phyloP scores from a whole-genome alignment of 2,888 invertebrate species.

The Trisateles emortualis region DNA sequence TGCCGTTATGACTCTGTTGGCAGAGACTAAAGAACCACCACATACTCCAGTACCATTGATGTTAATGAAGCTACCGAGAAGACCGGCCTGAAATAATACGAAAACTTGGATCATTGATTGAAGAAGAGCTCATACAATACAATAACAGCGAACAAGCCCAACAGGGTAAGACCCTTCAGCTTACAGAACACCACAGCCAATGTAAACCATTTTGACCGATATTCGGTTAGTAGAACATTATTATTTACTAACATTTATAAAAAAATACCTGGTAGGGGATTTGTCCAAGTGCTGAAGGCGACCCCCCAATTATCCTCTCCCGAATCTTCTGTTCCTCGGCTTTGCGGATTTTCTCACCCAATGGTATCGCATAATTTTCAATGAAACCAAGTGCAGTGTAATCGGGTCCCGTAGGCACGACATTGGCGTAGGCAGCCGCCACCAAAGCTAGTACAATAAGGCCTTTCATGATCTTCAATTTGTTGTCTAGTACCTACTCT shows the following conservation, averaged over 20 bases:
- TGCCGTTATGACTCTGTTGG: slow-evolving; percentile 55
- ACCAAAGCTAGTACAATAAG: slow-evolving; percentile 6
- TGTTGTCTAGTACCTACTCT: background rate
- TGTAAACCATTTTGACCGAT: too few relatives aligned
- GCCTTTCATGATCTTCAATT: slow-evolving; percentile 4
- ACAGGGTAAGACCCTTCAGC: too few relatives aligned
- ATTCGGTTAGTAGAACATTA: too few relatives aligned
- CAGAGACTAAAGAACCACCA: slow-evolving; percentile 62
- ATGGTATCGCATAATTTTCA: slow-evolving; percentile 5
- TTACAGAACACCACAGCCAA: too few relatives aligned
- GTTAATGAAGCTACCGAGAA: slow-evolving; percentile 46
- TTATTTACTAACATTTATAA: too few relatives aligned
- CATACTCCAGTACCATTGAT: slow-evolving; percentile 52
- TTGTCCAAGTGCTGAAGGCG: background rate
- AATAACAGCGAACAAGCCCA: too few relatives aligned
- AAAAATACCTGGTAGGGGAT: slow-evolving; percentile 10
- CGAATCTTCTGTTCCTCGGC: background rate
- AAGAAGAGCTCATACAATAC: too few relatives aligned
- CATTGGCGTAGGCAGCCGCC: background rate
- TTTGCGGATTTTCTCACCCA: slow-evolving; percentile 13
- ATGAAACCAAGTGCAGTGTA: background rate
- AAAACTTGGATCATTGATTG: too few relatives aligned
- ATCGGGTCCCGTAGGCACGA: background rate
- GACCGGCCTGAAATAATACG: slow-evolving; percentile 45
- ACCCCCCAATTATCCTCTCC: slow-evolving; percentile 2